Conservation (phyloP, 2,113 vertebrate genomes). For the Zosterops hypoxanthus region DNA sequence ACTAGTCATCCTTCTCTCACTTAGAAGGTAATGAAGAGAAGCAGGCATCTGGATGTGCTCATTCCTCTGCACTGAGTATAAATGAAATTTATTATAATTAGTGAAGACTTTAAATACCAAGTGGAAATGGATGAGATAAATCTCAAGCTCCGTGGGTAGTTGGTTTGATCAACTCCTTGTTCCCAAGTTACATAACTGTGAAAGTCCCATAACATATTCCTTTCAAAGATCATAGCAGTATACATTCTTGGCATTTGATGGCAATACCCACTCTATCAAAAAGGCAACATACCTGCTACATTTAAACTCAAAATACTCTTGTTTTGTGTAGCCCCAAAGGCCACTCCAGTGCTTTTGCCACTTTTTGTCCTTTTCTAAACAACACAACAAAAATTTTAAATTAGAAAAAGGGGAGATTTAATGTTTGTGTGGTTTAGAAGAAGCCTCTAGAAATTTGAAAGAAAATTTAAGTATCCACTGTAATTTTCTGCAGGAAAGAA, state of each 20-base stretch:
- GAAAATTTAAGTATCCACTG: background rate
- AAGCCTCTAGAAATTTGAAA: background rate
- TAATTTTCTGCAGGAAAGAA: background rate
- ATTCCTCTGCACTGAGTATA: background rate
- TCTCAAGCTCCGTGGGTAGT: background rate
- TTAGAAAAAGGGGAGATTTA: background rate
- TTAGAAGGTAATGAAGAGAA: slow-evolving; percentile 27
- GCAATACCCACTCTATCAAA: background rate
- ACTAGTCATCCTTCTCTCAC: slow-evolving; percentile 20
- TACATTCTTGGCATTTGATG: background rate
- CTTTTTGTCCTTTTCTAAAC: background rate
- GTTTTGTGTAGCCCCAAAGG: background rate
- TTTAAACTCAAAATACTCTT: background rate
- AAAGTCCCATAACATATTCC: background rate
- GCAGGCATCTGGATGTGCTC: slow-evolving; percentile 1
- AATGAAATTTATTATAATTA: slow-evolving; percentile 35
- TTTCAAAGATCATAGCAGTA: background rate
- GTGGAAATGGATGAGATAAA: slow-evolving; percentile 1
- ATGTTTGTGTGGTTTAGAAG: background rate
- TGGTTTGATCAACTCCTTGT: background rate
- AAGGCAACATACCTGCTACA: background rate
- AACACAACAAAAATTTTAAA: background rate
- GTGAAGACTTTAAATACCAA: background rate
- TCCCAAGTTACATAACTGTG: background rate
- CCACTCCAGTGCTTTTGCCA: background rate